phyloP scores from a whole-genome alignment of 2,888 invertebrate genomes.

The Phymatocera aterrima region DNA sequence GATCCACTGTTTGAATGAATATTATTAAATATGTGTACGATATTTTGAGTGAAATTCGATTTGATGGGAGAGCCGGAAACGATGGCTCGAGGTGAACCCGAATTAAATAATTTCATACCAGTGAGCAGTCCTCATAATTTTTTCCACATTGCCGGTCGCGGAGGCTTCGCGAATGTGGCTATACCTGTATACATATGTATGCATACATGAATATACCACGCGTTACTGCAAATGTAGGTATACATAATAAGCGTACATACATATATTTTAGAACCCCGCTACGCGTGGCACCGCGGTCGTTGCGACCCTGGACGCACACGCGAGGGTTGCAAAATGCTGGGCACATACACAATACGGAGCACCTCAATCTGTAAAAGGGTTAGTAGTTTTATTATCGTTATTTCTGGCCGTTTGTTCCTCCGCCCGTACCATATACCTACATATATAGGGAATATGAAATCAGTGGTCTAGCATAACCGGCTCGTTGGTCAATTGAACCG shows the following conservation, averaged over 20 bases:
- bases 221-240: not conserved
- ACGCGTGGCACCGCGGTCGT: conserved; percentile 1
- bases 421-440: conserved; percentile 39
- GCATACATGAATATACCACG: not conserved
- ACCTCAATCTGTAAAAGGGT: conserved; percentile 22
- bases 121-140: not conserved
- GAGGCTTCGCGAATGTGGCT: not conserved
- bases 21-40: not conserved
- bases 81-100: not conserved
- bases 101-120: conserved; percentile 20
- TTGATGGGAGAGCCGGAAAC: not conserved
- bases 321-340: conserved; percentile 17
- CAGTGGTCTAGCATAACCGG: conserved; percentile 52
- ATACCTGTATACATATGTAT: not conserved
- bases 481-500: conserved; percentile 54
- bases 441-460: conserved; percentile 42
- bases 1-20: not conserved
- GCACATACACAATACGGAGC: not conserved
- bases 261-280: not conserved
- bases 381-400: conserved; percentile 11
- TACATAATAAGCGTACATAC: too few relatives aligned
- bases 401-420: conserved; percentile 36
- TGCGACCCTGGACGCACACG: conserved; percentile 23
- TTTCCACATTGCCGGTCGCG: not conserved
- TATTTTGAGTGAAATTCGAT: not conserved